These are phyloP conservation scores for Torymus tubicola DNA, from an alignment of 2,888 invertebrate genomes.

Conservation along the genomic window DNA sequence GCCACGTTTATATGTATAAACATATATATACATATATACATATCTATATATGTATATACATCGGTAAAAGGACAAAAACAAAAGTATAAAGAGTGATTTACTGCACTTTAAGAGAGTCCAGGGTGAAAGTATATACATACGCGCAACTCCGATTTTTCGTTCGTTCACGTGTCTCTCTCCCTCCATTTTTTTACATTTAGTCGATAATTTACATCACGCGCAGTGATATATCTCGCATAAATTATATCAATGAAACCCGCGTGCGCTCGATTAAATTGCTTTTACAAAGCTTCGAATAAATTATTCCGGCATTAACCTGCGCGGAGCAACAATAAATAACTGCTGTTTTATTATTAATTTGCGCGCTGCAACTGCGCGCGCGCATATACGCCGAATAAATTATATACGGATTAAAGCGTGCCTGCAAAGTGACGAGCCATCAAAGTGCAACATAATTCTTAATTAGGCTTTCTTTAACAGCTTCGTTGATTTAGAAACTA, in stretches of 20 bases:
- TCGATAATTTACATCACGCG: constrained; percentile 21
- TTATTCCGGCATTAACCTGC: constrained; percentile 13
- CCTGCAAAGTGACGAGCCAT: not conserved
- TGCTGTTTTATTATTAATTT: constrained; percentile 48
- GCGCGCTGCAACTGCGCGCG: not conserved
- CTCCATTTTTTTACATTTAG: constrained; percentile 18
- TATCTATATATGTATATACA: constrained; percentile 3
- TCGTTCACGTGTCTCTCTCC: not conserved
- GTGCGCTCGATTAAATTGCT: constrained; percentile 40
- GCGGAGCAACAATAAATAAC: constrained; percentile 27
- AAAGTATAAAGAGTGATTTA: constrained; percentile 68
- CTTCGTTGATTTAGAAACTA: too few relatives aligned
- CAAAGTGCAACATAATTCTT: too few relatives aligned
- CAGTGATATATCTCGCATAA: constrained; percentile 38
- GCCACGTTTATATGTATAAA: not conserved
- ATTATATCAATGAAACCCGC: constrained; percentile 48
- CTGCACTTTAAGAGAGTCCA: constrained; percentile 65
- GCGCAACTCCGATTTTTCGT: constrained; percentile 6
- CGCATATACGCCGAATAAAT: constrained; percentile 4
- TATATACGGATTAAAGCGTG: not conserved
- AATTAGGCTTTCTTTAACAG: too few relatives aligned
- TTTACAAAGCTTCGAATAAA: constrained; percentile 32
- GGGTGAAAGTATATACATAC: constrained; percentile 41
- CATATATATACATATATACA: not conserved
- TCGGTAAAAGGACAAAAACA: constrained; percentile 65